phyloP scores from a whole-genome alignment of 1,140 invertebrate genomes.

The Cotesia chilonis region DNA sequence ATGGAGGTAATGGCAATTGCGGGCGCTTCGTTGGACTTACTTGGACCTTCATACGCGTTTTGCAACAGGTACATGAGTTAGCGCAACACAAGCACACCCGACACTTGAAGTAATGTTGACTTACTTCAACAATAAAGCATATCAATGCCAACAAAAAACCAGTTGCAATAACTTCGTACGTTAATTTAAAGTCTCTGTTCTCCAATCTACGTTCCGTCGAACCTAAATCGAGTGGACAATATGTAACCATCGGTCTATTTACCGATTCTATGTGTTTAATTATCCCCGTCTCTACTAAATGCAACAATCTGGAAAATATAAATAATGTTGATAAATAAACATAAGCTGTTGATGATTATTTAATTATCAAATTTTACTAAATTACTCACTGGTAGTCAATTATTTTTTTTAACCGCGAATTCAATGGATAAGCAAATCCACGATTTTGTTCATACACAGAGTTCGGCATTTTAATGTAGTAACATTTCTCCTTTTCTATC shows the following conservation, averaged over 20 bases:
- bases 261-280: conserved; percentile 71
- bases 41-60: not conserved
- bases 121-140: conserved; percentile 73
- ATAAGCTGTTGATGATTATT: not conserved
- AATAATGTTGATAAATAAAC: not conserved
- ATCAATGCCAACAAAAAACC: conserved; percentile 70
- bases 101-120: conserved; percentile 18
- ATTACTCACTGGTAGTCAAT: conserved; percentile 75
- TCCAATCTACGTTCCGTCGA: conserved; percentile 80
- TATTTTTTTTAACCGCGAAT: conserved; percentile 67
- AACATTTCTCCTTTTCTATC: conserved; percentile 72
- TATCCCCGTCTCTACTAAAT: conserved; percentile 77
- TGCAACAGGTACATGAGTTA: conserved; percentile 15
- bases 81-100: conserved; percentile 14
- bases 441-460: conserved; percentile 71
- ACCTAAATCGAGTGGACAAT: conserved; percentile 81
- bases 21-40: not conserved
- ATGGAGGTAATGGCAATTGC: not conserved
- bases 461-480: conserved; percentile 75
- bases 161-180: conserved; percentile 74
- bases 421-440: conserved; percentile 75
- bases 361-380: conserved; percentile 38
- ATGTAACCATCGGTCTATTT: conserved; percentile 74
- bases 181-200: conserved; percentile 75
- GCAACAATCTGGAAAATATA: conserved; percentile 66